Base-by-base conservation (phyloP, 2,797 vertebrate genomes). In the Parauchenoglanis ngamensis region DNA sequence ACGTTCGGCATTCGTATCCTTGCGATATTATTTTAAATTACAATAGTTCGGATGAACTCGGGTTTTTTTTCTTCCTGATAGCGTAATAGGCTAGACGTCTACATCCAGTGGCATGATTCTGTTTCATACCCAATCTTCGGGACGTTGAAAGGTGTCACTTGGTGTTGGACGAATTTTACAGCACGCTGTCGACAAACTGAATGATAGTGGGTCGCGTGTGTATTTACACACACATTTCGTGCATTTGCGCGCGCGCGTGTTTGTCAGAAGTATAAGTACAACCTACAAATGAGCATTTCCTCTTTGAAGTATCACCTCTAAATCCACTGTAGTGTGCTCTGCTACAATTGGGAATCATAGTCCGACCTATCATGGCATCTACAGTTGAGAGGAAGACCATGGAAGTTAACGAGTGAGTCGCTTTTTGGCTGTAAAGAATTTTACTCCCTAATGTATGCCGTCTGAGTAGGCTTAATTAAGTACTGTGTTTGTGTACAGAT, bases 321-420 rank as follows among this genome's bases (percentile, higher is more conserved):
- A 40, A 83, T 59, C 73, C 19, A 12, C 73, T 19, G 46, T n/a
- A 78, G 73, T 81, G 49, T 44, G 54, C 56, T 23, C 85, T 59
- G 59, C 6, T 70, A 2, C 28, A 44, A 23, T 31, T 23, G 3
- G 2, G 25, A 31, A 5, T 4, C n/a, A 21, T 61, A 49, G 13
- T 8, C 31, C 35, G 49, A 79, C 80, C 63, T 89, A 90, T 95
- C 93, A 99, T 99, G 98, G 94, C 98, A 93, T 97, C 98, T 87
- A 94, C 97, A 88, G 98, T 99, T 94, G 98, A 98, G 93, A 97
- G 98, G 92, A 99, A 99, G 94, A 98, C 96, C 84, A 91, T 99
- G 95, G 98, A 99, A 90, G 94, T 97, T 76, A 97, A 96, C 59
- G 98, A 99, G 98, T 99, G 93, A 98, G 98, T 98, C 91, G 84